Evolutionary conservation across 2,113 vertebrate species (phyloP).

Genomic region (Halcyon senegalensis): DNA sequence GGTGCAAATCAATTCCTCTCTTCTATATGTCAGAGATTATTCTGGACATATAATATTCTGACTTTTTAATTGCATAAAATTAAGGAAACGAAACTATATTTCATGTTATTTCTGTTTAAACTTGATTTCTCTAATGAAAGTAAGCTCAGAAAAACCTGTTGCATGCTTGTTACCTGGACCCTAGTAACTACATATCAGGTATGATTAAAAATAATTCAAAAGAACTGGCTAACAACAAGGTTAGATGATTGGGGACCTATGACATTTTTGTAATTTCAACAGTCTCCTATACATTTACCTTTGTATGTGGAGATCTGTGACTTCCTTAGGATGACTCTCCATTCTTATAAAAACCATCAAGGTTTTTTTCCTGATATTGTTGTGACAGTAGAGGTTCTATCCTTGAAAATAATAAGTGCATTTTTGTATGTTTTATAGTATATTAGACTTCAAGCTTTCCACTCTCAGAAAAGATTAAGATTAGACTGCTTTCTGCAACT

Average conservation of each 20-base stretch:
- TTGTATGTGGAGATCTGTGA: neutral
- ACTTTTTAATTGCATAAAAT: neutral
- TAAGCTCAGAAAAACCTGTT: neutral
- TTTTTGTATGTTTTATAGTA: neutral
- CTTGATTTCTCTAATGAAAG: neutral
- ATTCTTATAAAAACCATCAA: neutral
- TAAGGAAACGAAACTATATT: neutral
- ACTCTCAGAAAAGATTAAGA: neutral
- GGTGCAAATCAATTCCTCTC: neutral
- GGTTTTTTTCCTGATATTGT: neutral
- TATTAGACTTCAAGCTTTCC: neutral
- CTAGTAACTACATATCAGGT: neutral
- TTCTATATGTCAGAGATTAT: neutral
- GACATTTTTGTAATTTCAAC: neutral
- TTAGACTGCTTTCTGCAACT: neutral
- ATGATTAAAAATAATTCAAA: neutral
- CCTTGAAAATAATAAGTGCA: neutral
- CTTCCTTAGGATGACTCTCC: neutral
- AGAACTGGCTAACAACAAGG: neutral
- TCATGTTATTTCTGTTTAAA: neutral
- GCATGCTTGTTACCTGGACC: neutral
- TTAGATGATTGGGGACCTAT: neutral
- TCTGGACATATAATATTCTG: neutral
- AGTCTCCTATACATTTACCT: neutral
- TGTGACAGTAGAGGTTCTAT: neutral